Percentiles rank a stretch among this genome's conserved stretches.
These are phyloP conservation scores for Tetranychus truncatus DNA, from an alignment of 2,888 invertebrate species.

Conservation along the genomic window DNA sequence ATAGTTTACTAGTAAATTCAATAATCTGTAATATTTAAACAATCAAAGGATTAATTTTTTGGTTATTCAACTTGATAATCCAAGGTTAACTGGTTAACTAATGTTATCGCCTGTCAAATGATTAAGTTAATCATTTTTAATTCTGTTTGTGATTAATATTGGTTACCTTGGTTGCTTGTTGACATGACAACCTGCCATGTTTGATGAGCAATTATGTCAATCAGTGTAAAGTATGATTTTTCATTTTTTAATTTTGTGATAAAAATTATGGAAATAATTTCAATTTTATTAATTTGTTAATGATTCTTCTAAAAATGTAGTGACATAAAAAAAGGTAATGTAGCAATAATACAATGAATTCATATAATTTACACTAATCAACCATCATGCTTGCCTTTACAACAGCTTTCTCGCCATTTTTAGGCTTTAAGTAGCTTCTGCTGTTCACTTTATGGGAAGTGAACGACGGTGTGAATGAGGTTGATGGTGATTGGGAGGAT, in stretches of 20 bases:
- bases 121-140: background rate
- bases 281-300: no score
- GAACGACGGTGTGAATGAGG: background rate
- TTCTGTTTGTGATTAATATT: no score
- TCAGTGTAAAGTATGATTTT: no score
- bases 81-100: background rate
- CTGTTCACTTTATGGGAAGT: no score
- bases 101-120: background rate
- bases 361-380: background rate
- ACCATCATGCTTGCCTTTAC: background rate
- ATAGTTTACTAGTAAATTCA: background rate
- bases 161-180: no score
- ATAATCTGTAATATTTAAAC: background rate
- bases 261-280: no score
- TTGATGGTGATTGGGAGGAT: background rate
- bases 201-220: no score
- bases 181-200: no score
- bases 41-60: background rate
- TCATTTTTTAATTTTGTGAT: no score
- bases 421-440: background rate
- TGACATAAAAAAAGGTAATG: no score
- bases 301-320: no score
- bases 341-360: no score
- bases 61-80: background rate
- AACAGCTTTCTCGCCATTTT: background rate